Evolutionary conservation across 2,888 invertebrate genomes (phyloP).

Genomic region (Aporophyla lueneburgensis): DNA sequence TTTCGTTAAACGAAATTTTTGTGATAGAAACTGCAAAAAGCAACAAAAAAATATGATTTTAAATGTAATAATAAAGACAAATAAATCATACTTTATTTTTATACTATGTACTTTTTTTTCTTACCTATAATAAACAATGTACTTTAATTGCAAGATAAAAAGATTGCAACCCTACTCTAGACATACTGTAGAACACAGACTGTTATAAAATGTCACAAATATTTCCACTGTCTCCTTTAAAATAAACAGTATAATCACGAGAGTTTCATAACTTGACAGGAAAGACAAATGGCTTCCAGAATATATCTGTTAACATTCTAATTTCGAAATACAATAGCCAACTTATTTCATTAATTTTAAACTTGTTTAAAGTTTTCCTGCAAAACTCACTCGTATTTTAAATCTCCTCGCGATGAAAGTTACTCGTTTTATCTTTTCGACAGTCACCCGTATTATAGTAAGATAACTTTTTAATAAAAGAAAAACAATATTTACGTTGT

Average conservation of each 20-base stretch:
- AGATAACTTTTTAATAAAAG: conserved; percentile 49
- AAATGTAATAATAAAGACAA: too few relatives aligned
- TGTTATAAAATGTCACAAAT: neutral
- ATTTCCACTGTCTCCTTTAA: neutral
- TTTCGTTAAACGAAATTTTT: too few relatives aligned
- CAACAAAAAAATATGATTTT: too few relatives aligned
- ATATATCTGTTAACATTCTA: conserved; percentile 47
- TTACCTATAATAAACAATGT: too few relatives aligned
- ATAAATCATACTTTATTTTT: too few relatives aligned
- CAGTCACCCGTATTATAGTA: conserved; percentile 48
- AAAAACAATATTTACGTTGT: conserved; percentile 11
- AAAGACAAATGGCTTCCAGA: conserved; percentile 43
- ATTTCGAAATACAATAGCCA: conserved; percentile 54
- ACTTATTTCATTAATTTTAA: conserved; percentile 63
- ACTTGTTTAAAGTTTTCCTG: conserved; percentile 49
- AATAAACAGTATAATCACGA: conserved; percentile 19
- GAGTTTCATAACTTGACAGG: conserved; percentile 22
- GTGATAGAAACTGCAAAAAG: too few relatives aligned
- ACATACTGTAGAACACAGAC: neutral
- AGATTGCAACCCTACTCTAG: too few relatives aligned
- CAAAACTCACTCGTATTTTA: conserved; percentile 57
- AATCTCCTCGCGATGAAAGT: conserved; percentile 56
- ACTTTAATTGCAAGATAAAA: too few relatives aligned
- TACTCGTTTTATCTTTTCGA: conserved; percentile 61
- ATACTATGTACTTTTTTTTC: too few relatives aligned